Percentiles rank a stretch among this genome's conserved stretches.
phyloP scores from a whole-genome alignment of 2,888 invertebrate species.

The Heliconius charithonia region DNA sequence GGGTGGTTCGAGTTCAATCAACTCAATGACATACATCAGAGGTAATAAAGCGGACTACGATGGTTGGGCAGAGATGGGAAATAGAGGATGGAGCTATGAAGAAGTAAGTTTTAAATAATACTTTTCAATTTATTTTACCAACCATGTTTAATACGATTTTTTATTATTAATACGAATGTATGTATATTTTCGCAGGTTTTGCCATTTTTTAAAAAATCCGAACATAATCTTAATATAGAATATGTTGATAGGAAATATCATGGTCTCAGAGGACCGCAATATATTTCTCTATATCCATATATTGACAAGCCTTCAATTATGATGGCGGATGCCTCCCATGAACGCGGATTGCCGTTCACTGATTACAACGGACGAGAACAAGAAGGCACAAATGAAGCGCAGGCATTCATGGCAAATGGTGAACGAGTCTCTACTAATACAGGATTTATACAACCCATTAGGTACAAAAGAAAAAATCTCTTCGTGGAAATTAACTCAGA shows the following conservation, averaged over 20 bases:
- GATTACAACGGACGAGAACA: slow-evolving; percentile 83
- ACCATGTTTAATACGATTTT: not conserved
- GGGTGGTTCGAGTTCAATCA: slow-evolving; percentile 87
- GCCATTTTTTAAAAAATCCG: slow-evolving; percentile 87
- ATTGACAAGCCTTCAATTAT: slow-evolving; percentile 82
- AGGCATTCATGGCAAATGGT: slow-evolving; percentile 82
- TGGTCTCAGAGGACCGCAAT: slow-evolving; percentile 83
- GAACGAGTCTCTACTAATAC: slow-evolving; percentile 84
- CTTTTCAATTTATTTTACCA: not conserved
- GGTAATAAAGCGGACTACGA: slow-evolving; percentile 85
- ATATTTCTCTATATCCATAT: slow-evolving; percentile 84
- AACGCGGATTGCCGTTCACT: slow-evolving; percentile 80
- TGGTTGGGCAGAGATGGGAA: slow-evolving; percentile 85
- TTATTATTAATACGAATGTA: too few relatives aligned
- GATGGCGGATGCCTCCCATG: slow-evolving; percentile 82
- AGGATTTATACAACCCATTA: slow-evolving; percentile 86
- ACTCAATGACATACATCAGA: slow-evolving; percentile 85
- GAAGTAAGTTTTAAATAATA: slow-evolving; percentile 66
- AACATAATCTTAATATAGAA: slow-evolving; percentile 82
- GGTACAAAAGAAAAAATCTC: slow-evolving; percentile 79
- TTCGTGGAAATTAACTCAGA: slow-evolving; percentile 77
- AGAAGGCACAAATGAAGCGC: slow-evolving; percentile 83
- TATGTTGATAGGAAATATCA: slow-evolving; percentile 81
- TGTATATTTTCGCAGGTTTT: slow-evolving; percentile 69
- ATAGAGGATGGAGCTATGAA: slow-evolving; percentile 84